Conservation (phyloP, 2,888 invertebrate species). For the Conistra vaccinii region DNA sequence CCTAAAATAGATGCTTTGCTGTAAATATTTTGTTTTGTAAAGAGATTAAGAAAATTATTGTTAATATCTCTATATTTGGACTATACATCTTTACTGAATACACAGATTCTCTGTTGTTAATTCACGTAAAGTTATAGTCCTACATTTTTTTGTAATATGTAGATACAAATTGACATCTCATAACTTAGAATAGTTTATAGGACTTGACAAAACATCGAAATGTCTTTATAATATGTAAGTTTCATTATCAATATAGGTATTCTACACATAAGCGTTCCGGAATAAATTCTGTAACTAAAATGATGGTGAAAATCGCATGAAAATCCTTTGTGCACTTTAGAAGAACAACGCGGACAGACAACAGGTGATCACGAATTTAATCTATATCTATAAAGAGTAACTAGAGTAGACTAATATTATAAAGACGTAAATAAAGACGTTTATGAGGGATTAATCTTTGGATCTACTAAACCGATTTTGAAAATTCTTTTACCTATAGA, state of each 20-base stretch:
- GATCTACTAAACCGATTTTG: no score
- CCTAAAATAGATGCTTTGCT: slow-evolving; percentile 22
- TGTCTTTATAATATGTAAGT: not conserved
- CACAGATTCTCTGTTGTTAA: not conserved
- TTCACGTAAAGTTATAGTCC: not conserved
- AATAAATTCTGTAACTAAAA: not conserved
- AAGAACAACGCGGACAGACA: not conserved
- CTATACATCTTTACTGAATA: not conserved
- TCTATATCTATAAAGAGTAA: no score
- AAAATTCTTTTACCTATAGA: no score
- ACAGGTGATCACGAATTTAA: no score
- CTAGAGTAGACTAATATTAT: no score
- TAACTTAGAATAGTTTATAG: not conserved
- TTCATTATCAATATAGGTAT: not conserved
- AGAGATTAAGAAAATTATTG: not conserved
- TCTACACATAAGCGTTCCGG: not conserved
- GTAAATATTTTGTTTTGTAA: slow-evolving; percentile 20
- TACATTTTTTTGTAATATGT: no score
- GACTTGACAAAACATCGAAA: not conserved
- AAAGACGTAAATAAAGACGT: no score
- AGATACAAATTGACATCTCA: not conserved
- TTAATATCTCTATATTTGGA: not conserved
- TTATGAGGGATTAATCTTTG: no score
- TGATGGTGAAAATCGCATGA: not conserved
- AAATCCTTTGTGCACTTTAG: not conserved